A percentile compares a stretch with the other conserved stretches of the same genome.
These are phyloP conservation scores for Lagocephalus sceleratus DNA, from an alignment of 2,797 vertebrate species.

Conservation along the genomic window DNA sequence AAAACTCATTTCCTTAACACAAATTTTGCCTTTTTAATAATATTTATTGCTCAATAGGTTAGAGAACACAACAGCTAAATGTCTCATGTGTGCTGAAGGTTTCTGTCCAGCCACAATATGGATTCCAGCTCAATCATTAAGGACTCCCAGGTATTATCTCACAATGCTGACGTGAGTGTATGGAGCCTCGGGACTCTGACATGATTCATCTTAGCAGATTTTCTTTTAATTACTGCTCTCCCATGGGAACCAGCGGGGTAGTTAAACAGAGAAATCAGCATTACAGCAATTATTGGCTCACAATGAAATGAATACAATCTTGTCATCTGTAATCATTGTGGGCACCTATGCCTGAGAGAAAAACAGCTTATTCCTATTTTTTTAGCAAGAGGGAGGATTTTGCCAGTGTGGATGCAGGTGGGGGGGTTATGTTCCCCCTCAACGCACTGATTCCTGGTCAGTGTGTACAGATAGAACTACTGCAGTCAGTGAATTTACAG, in stretches of 20 bases:
- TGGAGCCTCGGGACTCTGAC: conserved; percentile 59
- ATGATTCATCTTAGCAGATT: conserved; percentile 75
- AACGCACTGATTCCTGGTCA: background rate
- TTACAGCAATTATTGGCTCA: conserved; percentile 83
- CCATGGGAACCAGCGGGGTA: conserved; percentile 75
- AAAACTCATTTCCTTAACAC: too few species aligned
- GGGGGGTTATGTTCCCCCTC: background rate
- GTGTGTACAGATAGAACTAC: background rate
- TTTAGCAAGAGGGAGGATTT: conserved; percentile 14
- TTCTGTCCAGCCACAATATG: conserved; percentile 9
- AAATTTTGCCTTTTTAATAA: too few species aligned
- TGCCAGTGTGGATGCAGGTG: background rate
- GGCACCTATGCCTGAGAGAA: conserved; percentile 77
- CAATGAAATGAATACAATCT: conserved; percentile 83
- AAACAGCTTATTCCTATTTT: conserved; percentile 61
- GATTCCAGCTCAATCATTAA: conserved; percentile 11
- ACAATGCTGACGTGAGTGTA: conserved; percentile 40
- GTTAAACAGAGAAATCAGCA: conserved; percentile 83
- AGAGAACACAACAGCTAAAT: too few species aligned
- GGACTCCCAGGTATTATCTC: conserved; percentile 32
- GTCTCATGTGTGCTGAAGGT: too few species aligned
- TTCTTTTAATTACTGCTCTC: conserved; percentile 81
- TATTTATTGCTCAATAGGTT: too few species aligned
- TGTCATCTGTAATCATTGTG: conserved; percentile 84
- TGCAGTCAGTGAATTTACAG: too few species aligned